phyloP scores from a whole-genome alignment of 2,888 invertebrate species.

The Apotomis betuletana region DNA sequence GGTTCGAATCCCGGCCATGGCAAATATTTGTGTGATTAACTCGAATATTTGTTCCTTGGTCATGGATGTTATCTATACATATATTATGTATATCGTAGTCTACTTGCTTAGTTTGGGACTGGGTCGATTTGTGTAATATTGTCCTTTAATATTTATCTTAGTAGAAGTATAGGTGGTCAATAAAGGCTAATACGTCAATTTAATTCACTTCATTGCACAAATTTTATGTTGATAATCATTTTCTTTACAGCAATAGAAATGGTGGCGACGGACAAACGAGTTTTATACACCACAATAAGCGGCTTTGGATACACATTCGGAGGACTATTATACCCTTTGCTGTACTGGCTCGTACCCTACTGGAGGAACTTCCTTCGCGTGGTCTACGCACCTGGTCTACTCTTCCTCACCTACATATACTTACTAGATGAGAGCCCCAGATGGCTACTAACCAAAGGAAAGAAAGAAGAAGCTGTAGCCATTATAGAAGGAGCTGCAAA shows the following conservation, averaged over 20 bases:
- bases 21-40: no score
- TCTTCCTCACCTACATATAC: constrained; percentile 86
- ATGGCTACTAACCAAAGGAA: constrained; percentile 89
- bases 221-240: constrained; percentile 41
- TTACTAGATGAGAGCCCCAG: constrained; percentile 89
- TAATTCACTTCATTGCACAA: no score
- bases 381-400: constrained; percentile 87
- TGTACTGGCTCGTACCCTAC: constrained; percentile 78
- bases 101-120: no score
- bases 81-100: no score
- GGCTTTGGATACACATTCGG: constrained; percentile 55
- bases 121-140: no score
- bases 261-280: constrained; percentile 63
- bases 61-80: no score
- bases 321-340: constrained; percentile 53
- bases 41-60: no score
- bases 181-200: no score
- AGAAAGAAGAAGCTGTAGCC: constrained; percentile 84
- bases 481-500: constrained; percentile 86
- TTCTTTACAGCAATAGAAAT: constrained; percentile 65
- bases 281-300: constrained; percentile 59
- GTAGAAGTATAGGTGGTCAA: no score
- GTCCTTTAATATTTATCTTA: no score
- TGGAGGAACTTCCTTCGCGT: constrained; percentile 87
- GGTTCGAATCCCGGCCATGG: no score